Percentiles rank a stretch among this genome's conserved stretches.
These are phyloP conservation scores for Harpagoxenus sublaevis DNA, from an alignment of 2,888 invertebrate genomes.

Conservation along the genomic window DNA sequence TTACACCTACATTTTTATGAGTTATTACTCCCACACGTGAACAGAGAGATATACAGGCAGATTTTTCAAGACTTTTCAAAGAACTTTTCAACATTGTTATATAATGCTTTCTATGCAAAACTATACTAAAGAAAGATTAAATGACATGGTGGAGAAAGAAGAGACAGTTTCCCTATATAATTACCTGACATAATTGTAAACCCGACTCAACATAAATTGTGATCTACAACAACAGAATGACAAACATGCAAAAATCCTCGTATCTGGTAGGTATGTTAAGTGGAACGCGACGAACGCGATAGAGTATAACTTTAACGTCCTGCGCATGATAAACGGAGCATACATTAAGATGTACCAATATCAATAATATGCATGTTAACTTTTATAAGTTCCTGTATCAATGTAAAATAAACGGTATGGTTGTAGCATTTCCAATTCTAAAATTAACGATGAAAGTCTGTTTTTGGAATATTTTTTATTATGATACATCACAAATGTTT, in stretches of 20 bases:
- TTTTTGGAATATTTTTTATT: conserved; percentile 29
- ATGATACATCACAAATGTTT: conserved; percentile 7
- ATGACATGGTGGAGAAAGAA: background rate
- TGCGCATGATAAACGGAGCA: conserved; percentile 29
- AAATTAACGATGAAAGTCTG: conserved; percentile 31
- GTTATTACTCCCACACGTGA: conserved; percentile 15
- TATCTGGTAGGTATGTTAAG: conserved; percentile 40
- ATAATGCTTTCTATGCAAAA: background rate
- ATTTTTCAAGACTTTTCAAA: conserved; percentile 41
- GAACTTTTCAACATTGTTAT: background rate
- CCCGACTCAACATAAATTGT: conserved; percentile 10
- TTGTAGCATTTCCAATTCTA: conserved; percentile 39
- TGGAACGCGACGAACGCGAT: conserved; percentile 26
- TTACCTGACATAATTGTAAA: background rate
- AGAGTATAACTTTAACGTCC: conserved; percentile 36
- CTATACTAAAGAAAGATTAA: background rate
- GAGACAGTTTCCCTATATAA: background rate
- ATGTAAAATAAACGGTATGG: conserved; percentile 53
- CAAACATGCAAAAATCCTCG: conserved; percentile 5
- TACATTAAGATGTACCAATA: conserved; percentile 37
- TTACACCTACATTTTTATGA: conserved; percentile 38
- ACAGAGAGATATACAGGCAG: background rate
- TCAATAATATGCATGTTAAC: conserved; percentile 31
- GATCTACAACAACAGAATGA: conserved; percentile 19
- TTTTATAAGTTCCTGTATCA: conserved; percentile 50